A percentile compares a stretch with the other conserved stretches of the same genome.
These are phyloP conservation scores for Hedya salicella DNA, from an alignment of 2,888 invertebrate species.

Conservation along the genomic window DNA sequence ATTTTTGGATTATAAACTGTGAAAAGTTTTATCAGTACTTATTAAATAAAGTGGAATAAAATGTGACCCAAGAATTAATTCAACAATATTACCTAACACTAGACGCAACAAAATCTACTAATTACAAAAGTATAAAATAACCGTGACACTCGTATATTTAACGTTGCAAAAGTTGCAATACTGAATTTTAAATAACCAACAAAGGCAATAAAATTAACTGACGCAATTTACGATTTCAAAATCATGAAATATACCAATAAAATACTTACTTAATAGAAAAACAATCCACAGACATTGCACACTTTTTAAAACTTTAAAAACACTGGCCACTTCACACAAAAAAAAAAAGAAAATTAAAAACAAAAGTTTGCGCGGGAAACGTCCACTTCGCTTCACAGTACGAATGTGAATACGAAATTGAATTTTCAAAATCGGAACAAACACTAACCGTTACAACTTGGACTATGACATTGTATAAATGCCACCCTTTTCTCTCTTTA, in stretches of 20 bases:
- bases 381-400: slow-evolving; percentile 61
- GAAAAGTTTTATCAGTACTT: no score
- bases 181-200: slow-evolving; percentile 5
- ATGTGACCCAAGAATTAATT: no score
- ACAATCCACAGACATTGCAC: slow-evolving; percentile 4
- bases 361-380: slow-evolving; percentile 63
- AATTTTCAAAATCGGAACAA: slow-evolving; percentile 76
- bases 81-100: no score
- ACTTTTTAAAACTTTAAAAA: slow-evolving; percentile 24
- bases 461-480: slow-evolving; percentile 54
- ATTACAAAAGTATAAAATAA: no score
- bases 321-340: slow-evolving; percentile 44
- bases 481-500: slow-evolving; percentile 45
- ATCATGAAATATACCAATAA: neutral
- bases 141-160: no score
- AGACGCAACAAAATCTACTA: no score
- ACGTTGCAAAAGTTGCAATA: no score
- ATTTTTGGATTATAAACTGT: no score
- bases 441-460: slow-evolving; percentile 54
- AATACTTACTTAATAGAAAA: slow-evolving; percentile 20
- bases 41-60: no score
- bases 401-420: slow-evolving; percentile 76
- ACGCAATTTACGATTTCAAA: neutral
- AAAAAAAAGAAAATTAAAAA: slow-evolving; percentile 48
- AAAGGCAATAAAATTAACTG: slow-evolving; percentile 3